phyloP scores from a whole-genome alignment of 1,140 invertebrate species.

The Euwallacea similis region DNA sequence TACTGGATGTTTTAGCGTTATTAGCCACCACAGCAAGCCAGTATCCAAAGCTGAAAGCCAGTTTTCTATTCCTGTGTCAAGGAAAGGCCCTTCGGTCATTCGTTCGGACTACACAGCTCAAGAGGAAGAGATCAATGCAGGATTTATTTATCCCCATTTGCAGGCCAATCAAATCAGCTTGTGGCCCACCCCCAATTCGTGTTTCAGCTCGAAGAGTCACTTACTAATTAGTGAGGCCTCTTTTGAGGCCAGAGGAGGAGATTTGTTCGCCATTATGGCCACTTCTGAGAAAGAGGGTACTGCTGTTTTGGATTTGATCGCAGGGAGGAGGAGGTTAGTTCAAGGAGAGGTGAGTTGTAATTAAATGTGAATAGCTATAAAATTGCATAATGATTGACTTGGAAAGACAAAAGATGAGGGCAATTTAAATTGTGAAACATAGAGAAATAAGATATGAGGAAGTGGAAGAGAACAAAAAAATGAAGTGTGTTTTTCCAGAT shows the following conservation, averaged over 20 bases:
- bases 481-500: conserved; percentile 49
- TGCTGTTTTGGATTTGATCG: conserved; percentile 78
- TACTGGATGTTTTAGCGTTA: conserved; percentile 23
- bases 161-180: conserved; percentile 57
- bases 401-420: background rate
- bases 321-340: conserved; percentile 69
- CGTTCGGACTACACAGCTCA: conserved; percentile 57
- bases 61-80: conserved; percentile 57
- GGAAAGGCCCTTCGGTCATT: conserved; percentile 57
- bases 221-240: conserved; percentile 69
- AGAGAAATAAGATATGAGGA: no score
- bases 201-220: conserved; percentile 44
- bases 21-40: conserved; percentile 58
- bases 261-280: conserved; percentile 86
- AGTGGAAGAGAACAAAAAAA: background rate
- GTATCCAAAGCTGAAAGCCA: conserved; percentile 63
- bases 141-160: conserved; percentile 66
- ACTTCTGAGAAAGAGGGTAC: conserved; percentile 80
- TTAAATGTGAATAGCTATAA: background rate
- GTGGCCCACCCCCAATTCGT: conserved; percentile 49
- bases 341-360: conserved; percentile 64
- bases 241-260: conserved; percentile 84
- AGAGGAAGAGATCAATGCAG: conserved; percentile 56
- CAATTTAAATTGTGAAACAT: background rate
- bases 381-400: background rate